These are phyloP conservation scores for Chrosomus eos DNA, from an alignment of 2,797 vertebrate species.

Conservation along the genomic window DNA sequence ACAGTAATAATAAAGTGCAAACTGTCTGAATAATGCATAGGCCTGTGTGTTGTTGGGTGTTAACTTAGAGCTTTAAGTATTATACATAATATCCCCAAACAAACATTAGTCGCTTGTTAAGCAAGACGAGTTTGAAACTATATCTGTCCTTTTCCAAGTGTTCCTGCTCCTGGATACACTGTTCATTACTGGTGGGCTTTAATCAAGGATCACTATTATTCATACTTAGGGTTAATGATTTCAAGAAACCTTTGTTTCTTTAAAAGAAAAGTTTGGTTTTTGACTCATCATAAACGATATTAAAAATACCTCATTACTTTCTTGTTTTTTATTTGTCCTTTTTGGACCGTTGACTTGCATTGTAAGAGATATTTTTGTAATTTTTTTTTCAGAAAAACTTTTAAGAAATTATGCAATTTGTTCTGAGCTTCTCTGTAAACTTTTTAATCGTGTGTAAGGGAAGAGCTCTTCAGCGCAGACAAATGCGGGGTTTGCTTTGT, in stretches of 20 bases:
- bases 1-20: neutral
- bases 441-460: constrained; percentile 28
- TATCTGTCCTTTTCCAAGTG: neutral
- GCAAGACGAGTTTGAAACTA: neutral
- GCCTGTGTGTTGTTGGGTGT: constrained; percentile 11
- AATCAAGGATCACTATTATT: neutral
- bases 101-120: neutral
- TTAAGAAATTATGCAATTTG: neutral
- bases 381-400: neutral
- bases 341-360: neutral
- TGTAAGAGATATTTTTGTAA: neutral
- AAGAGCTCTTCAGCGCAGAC: neutral
- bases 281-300: neutral
- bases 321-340: neutral
- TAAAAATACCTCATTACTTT: neutral
- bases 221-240: neutral
- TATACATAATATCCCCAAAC: constrained; percentile 2
- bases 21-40: constrained; percentile 19
- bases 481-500: constrained; percentile 15
- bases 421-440: neutral
- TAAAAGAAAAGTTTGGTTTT: neutral
- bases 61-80: constrained; percentile 33
- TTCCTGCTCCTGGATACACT: neutral
- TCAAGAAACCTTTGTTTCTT: neutral
- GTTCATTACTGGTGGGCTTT: neutral